Percentiles rank a stretch among this genome's conserved stretches.
Evolutionary conservation across 2,888 invertebrate species (phyloP).

Genomic region (Theodoxus fluviatilis): DNA sequence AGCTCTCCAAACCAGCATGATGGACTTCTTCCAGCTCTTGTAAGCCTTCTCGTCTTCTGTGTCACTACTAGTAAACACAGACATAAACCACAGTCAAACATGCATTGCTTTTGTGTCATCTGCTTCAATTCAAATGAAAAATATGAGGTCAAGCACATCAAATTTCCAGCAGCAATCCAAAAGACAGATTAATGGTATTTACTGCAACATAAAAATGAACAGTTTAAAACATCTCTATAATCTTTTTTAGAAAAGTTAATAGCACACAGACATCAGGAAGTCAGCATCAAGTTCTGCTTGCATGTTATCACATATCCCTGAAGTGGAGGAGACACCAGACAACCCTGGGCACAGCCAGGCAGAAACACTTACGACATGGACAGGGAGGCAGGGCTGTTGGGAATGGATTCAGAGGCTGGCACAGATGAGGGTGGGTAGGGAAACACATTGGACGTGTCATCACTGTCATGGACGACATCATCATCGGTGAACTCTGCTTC

Average conservation of each 20-base stretch:
- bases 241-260: too few relatives aligned
- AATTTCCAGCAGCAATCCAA: not conserved
- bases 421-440: conserved; percentile 31
- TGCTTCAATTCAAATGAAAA: not conserved
- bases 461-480: conserved; percentile 46
- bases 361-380: conserved; percentile 51
- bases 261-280: too few relatives aligned
- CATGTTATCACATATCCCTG: too few relatives aligned
- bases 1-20: conserved; percentile 77
- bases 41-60: conserved; percentile 80
- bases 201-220: too few relatives aligned
- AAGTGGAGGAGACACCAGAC: too few relatives aligned
- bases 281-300: too few relatives aligned
- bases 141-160: not conserved
- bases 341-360: too few relatives aligned
- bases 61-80: conserved; percentile 57
- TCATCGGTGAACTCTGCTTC: conserved; percentile 60
- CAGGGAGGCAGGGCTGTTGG: conserved; percentile 69
- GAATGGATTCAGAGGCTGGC: conserved; percentile 70
- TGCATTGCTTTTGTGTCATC: not conserved
- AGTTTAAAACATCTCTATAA: too few relatives aligned
- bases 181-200: not conserved
- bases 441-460: conserved; percentile 37
- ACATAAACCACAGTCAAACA: not conserved
- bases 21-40: conserved; percentile 86